Conservation (phyloP, 2,888 invertebrate genomes). For the Ecliptopera silaceata region DNA sequence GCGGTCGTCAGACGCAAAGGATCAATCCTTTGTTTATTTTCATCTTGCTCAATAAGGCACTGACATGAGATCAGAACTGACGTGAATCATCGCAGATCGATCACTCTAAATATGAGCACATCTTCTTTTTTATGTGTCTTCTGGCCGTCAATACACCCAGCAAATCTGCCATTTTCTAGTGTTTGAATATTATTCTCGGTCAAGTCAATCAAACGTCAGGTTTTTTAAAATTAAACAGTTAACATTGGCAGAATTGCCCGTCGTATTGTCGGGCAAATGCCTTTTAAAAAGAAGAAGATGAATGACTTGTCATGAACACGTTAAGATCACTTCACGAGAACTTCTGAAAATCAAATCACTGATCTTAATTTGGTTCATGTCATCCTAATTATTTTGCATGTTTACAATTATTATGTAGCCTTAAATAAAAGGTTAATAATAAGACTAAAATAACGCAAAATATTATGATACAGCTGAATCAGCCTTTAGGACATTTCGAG, state of each 20-base stretch:
- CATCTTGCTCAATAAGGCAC: constrained; percentile 33
- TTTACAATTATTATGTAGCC: neutral
- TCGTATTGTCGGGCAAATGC: too few relatives aligned
- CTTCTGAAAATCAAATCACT: too few relatives aligned
- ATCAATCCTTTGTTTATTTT: constrained; percentile 34
- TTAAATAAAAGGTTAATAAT: neutral
- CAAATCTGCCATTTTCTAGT: too few relatives aligned
- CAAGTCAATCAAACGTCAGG: too few relatives aligned
- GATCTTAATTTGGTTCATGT: constrained; percentile 2
- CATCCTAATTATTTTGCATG: neutral
- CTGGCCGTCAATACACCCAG: neutral
- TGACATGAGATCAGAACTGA: constrained; percentile 33
- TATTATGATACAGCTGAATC: neutral
- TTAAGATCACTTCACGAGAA: too few relatives aligned
- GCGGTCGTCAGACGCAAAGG: constrained; percentile 27
- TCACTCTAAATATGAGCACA: constrained; percentile 28
- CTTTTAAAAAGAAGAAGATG: too few relatives aligned
- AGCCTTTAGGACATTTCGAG: neutral
- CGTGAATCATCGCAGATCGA: constrained; percentile 35
- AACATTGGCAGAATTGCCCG: too few relatives aligned
- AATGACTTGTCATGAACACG: too few relatives aligned
- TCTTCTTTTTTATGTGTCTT: constrained; percentile 20
- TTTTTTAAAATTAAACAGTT: too few relatives aligned
- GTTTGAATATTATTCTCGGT: too few relatives aligned
- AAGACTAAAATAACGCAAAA: too few relatives aligned